Base-by-base conservation (phyloP, 2,113 vertebrate genomes). In the Lasiurus borealis region DNA sequence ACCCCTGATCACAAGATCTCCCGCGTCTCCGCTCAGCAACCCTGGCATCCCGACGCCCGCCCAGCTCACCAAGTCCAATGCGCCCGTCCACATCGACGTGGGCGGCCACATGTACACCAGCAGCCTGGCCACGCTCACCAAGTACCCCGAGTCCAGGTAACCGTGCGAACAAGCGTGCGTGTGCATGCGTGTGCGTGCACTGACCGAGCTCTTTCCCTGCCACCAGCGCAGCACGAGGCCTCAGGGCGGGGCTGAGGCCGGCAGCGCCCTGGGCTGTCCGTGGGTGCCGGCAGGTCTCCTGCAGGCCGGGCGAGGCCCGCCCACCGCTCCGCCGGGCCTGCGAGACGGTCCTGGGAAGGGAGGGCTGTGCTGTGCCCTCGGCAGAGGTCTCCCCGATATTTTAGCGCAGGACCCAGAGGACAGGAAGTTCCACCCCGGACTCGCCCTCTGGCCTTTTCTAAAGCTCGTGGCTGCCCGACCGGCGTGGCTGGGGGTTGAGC, bases 91-190 rank as follows among this genome's bases (percentile, higher is more conserved):
- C 98, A 99, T 99, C 78, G 99, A 99, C 50, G 99, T 99, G 98
- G 99, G 99, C 93, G 99, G 99, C 94, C 99, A 99, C 98, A 99
- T 99, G 99, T 99, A 99, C 95, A 99, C 99, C 98, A 99, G 99
- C 99, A 99, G 99, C 98, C 98, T 99, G 98, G 99, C 99, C 94
- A 99, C 99, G 48, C 99, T 99, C 96, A 99, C 99, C 97, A 99
- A 99, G 98, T 99, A 99, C 96, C 99, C 99, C 0, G 99, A 99
- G 92, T 99, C 99, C 96, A 99, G 99, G 99, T 99, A 98, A 99
- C 46, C 0, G 3, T 44, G 2, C 54, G 29, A 86, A 87, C 82
- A 27, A 91, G 87, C 82, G 36, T 93, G 93, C 19, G n/a, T n/a
- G 46, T 40, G 90, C 82, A n/a, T 94, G 93, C 19, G 10, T 91